Conservation (phyloP, 2,113 vertebrate genomes). For the Callipepla squamata region DNA sequence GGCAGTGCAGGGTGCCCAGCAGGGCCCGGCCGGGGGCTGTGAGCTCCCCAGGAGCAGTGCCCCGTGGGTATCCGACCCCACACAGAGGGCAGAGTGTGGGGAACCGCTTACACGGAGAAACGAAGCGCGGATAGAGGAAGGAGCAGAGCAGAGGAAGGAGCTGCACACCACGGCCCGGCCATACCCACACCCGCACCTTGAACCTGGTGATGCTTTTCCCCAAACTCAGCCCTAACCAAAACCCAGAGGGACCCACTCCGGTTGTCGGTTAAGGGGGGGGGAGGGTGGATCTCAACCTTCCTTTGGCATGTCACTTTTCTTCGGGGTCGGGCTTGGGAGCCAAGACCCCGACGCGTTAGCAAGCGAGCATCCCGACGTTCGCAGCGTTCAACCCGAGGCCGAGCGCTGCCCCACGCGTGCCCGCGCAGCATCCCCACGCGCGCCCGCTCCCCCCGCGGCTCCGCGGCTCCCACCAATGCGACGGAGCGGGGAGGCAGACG, state of each 20-base stretch:
- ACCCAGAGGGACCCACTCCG: neutral
- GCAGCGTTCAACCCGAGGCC: neutral
- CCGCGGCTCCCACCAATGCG: slow-evolving; percentile 53
- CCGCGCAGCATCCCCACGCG: neutral
- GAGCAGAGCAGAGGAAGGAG: neutral
- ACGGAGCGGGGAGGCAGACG: neutral
- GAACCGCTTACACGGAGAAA: too few relatives aligned
- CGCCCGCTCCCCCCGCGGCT: neutral
- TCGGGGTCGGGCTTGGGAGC: neutral
- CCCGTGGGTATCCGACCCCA: neutral
- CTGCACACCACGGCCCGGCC: neutral
- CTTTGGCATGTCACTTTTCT: neutral
- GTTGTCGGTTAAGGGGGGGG: too few relatives aligned
- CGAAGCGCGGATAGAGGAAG: too few relatives aligned
- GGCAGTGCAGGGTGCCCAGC: too few relatives aligned
- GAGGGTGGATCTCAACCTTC: neutral
- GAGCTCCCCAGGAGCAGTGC: too few relatives aligned
- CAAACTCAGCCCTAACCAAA: neutral
- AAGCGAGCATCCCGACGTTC: neutral
- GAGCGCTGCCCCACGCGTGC: neutral
- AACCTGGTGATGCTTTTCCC: neutral
- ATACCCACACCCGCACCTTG: neutral
- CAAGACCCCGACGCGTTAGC: neutral
- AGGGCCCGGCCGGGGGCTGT: neutral
- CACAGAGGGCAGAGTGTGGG: too few relatives aligned